Conservation (phyloP, 2,113 vertebrate species). For the Penelope pileata region DNA sequence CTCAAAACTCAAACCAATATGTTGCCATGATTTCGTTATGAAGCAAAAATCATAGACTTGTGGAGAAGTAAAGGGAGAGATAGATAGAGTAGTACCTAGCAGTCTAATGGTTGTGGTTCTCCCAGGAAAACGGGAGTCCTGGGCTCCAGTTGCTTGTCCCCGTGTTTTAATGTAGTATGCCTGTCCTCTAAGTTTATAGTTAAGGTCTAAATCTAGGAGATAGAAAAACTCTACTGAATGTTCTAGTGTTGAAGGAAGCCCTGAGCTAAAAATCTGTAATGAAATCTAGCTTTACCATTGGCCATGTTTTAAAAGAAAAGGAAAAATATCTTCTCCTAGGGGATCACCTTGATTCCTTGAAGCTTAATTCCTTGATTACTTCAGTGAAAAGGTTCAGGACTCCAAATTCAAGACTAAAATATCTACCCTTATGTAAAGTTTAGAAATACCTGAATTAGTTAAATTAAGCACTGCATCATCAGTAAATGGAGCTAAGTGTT, state of each 20-base stretch:
- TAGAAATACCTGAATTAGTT: not conserved
- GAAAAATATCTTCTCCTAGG: not conserved
- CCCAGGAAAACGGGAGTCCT: not conserved
- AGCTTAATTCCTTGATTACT: not conserved
- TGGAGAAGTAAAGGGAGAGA: not conserved
- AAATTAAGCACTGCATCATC: not conserved
- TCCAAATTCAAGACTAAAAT: not conserved
- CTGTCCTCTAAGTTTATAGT: not conserved
- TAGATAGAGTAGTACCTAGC: not conserved
- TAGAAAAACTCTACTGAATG: not conserved
- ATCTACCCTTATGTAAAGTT: not conserved
- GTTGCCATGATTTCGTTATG: not conserved
- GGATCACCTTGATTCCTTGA: not conserved
- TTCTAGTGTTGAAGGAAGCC: not conserved
- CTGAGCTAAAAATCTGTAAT: not conserved
- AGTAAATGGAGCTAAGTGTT: not conserved
- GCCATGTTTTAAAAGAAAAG: not conserved
- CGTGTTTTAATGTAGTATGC: not conserved
- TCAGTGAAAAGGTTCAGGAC: not conserved
- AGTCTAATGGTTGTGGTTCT: not conserved
- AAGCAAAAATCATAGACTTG: not conserved
- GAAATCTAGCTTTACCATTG: not conserved
- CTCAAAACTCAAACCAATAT: not conserved
- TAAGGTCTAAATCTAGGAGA: not conserved
- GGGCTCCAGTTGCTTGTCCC: not conserved